These are phyloP conservation scores for Intellagama lesueurii DNA, from an alignment of 2,797 vertebrate genomes.

Conservation along the genomic window DNA sequence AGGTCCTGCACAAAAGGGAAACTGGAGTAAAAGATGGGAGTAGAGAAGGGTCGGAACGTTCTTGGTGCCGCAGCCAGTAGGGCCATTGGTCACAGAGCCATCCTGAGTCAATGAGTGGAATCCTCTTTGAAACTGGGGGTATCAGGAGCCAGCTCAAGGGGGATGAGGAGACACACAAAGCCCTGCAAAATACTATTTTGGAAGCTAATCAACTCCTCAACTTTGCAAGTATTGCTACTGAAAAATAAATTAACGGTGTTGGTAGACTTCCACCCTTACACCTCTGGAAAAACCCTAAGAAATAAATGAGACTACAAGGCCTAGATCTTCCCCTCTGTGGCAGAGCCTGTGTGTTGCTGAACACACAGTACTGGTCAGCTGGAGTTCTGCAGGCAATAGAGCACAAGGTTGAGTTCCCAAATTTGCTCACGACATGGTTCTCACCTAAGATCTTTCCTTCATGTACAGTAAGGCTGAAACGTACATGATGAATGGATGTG, in stretches of 20 bases:
- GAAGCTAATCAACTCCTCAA: background rate
- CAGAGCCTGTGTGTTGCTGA: rapidly evolving
- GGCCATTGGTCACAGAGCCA: background rate
- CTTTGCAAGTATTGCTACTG: background rate
- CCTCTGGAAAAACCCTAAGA: background rate
- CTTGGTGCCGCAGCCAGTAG: background rate
- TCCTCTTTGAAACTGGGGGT: background rate
- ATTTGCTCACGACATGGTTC: background rate
- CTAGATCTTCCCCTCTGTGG: background rate
- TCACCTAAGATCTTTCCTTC: background rate
- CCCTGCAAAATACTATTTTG: background rate
- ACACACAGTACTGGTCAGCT: too few species aligned
- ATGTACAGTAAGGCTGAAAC: background rate
- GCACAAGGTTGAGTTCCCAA: background rate
- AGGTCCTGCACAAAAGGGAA: background rate
- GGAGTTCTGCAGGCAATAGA: too few species aligned
- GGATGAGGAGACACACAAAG: background rate
- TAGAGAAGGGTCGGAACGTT: background rate
- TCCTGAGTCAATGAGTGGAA: background rate
- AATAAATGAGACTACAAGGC: background rate
- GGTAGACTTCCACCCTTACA: background rate
- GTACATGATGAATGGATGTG: background rate
- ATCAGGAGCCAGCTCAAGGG: background rate
- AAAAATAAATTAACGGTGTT: background rate
- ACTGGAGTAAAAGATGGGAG: background rate